A percentile compares a stretch with the other conserved stretches of the same genome.
These are phyloP conservation scores for Eolophus roseicapilla DNA, from an alignment of 2,113 vertebrate genomes.

Conservation along the genomic window DNA sequence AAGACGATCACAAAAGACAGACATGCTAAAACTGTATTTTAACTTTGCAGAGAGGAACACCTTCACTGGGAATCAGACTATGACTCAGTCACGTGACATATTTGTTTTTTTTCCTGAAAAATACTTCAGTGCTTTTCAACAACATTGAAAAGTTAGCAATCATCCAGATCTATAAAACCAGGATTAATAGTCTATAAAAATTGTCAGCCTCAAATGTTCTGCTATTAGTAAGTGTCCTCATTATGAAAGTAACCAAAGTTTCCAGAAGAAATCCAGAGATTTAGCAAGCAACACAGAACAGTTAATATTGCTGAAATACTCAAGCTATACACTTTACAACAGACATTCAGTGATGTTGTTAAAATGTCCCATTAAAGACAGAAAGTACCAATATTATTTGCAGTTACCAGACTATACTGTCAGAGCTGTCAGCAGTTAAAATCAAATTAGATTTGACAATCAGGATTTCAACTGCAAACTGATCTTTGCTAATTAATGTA, in stretches of 20 bases:
- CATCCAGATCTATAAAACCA: not conserved
- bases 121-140: not conserved
- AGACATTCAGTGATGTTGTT: not conserved
- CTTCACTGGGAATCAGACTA: not conserved
- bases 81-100: not conserved
- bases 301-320: not conserved
- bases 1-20: not conserved
- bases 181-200: not conserved
- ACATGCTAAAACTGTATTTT: not conserved
- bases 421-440: constrained; percentile 4
- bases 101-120: not conserved
- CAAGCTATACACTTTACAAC: not conserved
- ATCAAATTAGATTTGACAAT: constrained; percentile 40
- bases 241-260: not conserved
- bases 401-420: not conserved
- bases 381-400: not conserved
- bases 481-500: constrained; percentile 54
- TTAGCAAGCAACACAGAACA: not conserved
- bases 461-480: constrained; percentile 32
- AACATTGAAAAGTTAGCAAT: not conserved
- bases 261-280: not conserved
- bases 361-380: not conserved
- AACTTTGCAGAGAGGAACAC: not conserved
- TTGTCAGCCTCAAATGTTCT: not conserved
- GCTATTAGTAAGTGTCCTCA: not conserved